These are phyloP conservation scores for Avahi laniger DNA, from an alignment of 2,797 vertebrate species.

Conservation along the genomic window DNA sequence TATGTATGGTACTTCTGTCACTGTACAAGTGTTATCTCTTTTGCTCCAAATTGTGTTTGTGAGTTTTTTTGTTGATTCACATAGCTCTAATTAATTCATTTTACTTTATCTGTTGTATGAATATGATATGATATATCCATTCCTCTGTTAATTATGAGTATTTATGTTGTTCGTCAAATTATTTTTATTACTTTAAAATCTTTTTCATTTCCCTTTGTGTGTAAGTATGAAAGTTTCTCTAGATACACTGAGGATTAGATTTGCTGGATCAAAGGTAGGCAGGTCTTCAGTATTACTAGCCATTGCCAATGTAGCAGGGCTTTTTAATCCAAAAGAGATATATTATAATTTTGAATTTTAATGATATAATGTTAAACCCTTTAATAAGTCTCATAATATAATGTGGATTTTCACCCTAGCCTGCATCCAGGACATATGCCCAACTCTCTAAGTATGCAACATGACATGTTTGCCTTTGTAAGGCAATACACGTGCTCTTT, in stretches of 20 bases:
- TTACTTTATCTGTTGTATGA: background rate
- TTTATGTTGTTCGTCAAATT: background rate
- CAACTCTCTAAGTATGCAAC: conserved; percentile 63
- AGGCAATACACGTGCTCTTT: conserved; percentile 45
- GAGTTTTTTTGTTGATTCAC: conserved; percentile 1
- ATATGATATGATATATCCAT: background rate
- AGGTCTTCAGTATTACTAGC: background rate
- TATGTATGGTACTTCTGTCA: background rate
- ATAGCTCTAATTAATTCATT: conserved; percentile 14
- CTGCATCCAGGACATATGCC: conserved; percentile 77
- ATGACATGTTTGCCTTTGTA: conserved; percentile 77
- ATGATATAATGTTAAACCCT: conserved; percentile 77
- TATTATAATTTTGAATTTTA: conserved; percentile 84
- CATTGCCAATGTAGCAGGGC: background rate
- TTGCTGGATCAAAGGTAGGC: background rate
- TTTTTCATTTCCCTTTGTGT: background rate
- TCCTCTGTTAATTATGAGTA: background rate
- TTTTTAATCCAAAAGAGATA: conserved; percentile 52
- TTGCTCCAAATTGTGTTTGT: conserved; percentile 23
- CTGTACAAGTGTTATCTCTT: background rate
- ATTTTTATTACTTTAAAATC: background rate
- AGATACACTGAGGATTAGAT: background rate
- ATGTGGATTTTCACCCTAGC: conserved; percentile 69
- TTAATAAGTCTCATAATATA: conserved; percentile 78
- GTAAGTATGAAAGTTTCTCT: background rate